phyloP scores from a whole-genome alignment of 2,797 vertebrate species.

The Melanotaenia parkinsoni region DNA sequence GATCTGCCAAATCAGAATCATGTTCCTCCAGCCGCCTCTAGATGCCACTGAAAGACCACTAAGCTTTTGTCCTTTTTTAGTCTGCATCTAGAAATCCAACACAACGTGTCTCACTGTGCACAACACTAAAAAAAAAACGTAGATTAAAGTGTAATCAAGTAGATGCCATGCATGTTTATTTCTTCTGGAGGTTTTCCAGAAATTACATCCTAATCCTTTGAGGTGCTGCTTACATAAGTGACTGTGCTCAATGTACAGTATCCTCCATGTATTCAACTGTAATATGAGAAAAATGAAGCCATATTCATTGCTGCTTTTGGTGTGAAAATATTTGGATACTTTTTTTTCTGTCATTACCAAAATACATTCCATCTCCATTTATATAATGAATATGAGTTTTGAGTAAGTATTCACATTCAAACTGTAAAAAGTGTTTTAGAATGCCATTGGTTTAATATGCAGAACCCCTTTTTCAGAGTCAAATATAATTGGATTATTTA shows the following conservation, averaged over 20 bases:
- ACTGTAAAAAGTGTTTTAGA: no score
- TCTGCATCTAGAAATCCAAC: constrained; percentile 8
- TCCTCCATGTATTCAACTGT: background rate
- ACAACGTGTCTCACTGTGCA: constrained; percentile 8
- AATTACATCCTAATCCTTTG: background rate
- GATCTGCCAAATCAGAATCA: background rate
- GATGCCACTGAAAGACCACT: constrained; percentile 67
- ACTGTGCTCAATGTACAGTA: background rate
- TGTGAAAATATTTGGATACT: no score
- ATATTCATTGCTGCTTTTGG: background rate
- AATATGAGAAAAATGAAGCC: background rate
- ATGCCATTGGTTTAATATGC: no score
- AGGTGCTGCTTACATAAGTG: constrained; percentile 8
- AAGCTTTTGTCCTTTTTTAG: constrained; percentile 7
- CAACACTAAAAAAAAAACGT: background rate
- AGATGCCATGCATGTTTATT: no score
- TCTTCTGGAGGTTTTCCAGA: no score
- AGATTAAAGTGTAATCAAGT: no score
- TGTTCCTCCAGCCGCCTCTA: constrained; percentile 62
- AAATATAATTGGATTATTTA: no score
- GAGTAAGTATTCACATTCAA: no score
- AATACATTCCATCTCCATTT: no score
- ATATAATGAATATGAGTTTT: no score
- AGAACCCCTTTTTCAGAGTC: no score
- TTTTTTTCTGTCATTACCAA: no score